A percentile compares a stretch with the other conserved stretches of the same genome.
Evolutionary conservation across 2,113 vertebrate genomes (phyloP).

Genomic region (Rhadina sibilatrix): DNA sequence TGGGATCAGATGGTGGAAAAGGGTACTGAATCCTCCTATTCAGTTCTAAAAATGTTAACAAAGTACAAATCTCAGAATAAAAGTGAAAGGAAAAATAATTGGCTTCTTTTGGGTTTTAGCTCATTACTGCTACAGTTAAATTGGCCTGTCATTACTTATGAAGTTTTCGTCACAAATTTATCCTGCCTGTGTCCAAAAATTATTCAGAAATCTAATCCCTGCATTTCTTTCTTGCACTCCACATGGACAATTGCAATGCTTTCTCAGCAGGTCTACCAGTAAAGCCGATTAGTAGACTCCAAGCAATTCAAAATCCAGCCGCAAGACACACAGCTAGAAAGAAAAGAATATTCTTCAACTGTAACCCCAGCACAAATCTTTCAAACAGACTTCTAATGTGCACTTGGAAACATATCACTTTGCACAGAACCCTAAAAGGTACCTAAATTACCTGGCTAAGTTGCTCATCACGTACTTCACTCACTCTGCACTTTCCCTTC

Average conservation of each 20-base stretch:
- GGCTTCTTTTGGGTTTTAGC: not conserved
- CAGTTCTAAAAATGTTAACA: not conserved
- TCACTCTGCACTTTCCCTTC: not conserved
- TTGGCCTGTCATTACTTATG: not conserved
- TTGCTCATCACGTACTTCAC: not conserved
- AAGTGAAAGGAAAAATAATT: not conserved
- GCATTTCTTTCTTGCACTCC: not conserved
- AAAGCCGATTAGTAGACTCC: constrained; percentile 47
- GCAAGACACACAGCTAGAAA: not conserved
- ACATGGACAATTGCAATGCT: not conserved
- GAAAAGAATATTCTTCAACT: not conserved
- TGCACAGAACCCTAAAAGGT: not conserved
- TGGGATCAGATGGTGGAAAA: not conserved
- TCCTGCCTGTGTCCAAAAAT: not conserved
- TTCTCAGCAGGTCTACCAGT: constrained; percentile 43
- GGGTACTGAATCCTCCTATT: not conserved
- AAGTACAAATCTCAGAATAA: not conserved
- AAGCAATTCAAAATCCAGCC: constrained; percentile 32
- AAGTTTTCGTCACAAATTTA: not conserved
- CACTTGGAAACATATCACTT: not conserved
- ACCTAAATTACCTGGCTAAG: not conserved
- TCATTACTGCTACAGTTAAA: not conserved
- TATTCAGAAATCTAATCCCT: constrained; percentile 36
- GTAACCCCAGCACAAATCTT: not conserved
- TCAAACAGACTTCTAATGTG: not conserved